Evolutionary conservation across 2,113 vertebrate species (phyloP).

Genomic region (Lophochroa leadbeateri): DNA sequence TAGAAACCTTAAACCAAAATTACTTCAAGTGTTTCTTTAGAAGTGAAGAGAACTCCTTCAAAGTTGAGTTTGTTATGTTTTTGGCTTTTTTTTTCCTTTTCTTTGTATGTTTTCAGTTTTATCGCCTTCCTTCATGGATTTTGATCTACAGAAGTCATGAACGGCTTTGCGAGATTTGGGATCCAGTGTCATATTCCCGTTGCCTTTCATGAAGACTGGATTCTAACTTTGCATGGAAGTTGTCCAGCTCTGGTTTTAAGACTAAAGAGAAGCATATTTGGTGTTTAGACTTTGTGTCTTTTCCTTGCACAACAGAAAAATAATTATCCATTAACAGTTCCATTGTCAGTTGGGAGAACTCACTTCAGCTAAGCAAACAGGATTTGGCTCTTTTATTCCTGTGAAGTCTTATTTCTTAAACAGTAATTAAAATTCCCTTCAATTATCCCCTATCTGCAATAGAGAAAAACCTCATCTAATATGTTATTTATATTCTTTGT

Average conservation of each 20-base stretch:
- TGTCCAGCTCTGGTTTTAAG: not conserved
- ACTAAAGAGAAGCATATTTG: not conserved
- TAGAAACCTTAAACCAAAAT: not conserved
- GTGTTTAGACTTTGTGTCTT: not conserved
- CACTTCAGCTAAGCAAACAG: not conserved
- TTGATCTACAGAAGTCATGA: not conserved
- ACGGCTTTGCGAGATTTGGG: fast-evolving
- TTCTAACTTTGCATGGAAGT: not conserved
- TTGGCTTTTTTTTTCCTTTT: not conserved
- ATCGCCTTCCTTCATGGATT: not conserved
- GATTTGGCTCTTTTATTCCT: not conserved
- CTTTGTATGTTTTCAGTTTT: not conserved
- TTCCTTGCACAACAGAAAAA: not conserved
- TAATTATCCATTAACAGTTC: not conserved
- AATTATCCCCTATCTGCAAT: not conserved
- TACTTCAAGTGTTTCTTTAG: not conserved
- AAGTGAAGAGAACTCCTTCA: not conserved
- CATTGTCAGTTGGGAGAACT: not conserved
- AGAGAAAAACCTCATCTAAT: not conserved
- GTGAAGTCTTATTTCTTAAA: not conserved
- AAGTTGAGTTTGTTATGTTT: not conserved
- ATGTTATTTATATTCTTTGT: not conserved
- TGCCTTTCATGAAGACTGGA: not conserved
- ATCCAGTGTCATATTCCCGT: not conserved
- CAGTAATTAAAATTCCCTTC: not conserved